Evolutionary conservation across 2,113 vertebrate genomes (phyloP).

Genomic region (Rousettus leschenaultii): DNA sequence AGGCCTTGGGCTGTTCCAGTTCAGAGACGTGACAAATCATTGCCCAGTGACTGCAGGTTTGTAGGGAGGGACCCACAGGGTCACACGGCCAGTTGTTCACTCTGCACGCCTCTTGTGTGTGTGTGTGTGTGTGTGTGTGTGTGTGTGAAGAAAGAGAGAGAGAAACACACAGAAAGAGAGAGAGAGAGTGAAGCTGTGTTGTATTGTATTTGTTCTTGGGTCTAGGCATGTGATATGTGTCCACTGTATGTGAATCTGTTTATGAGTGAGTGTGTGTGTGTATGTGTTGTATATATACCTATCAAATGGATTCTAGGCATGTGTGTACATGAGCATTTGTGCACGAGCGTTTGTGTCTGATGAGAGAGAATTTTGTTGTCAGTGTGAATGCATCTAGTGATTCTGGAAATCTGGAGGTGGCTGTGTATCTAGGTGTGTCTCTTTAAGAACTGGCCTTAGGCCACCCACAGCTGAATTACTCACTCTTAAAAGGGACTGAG

Average conservation of each 20-base stretch:
- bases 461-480: not conserved
- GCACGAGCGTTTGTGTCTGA: not conserved
- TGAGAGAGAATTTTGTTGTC: not conserved
- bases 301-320: not conserved
- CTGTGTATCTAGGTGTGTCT: fast-evolving
- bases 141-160: too few species aligned
- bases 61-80: not conserved
- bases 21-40: fast-evolving
- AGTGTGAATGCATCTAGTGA: fast-evolving
- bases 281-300: not conserved
- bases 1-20: not conserved
- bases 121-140: not conserved
- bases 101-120: fast-evolving
- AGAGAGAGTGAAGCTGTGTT: not conserved
- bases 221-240: too few species aligned
- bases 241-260: not conserved
- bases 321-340: not conserved
- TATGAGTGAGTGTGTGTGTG: too few species aligned
- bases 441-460: not conserved
- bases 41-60: not conserved
- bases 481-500: not conserved
- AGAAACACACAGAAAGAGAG: too few species aligned
- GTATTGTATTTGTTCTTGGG: not conserved
- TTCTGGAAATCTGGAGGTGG: not conserved
- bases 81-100: fast-evolving